Conservation (phyloP, 2,113 vertebrate species). For the Epinephelus lanceolatus region DNA sequence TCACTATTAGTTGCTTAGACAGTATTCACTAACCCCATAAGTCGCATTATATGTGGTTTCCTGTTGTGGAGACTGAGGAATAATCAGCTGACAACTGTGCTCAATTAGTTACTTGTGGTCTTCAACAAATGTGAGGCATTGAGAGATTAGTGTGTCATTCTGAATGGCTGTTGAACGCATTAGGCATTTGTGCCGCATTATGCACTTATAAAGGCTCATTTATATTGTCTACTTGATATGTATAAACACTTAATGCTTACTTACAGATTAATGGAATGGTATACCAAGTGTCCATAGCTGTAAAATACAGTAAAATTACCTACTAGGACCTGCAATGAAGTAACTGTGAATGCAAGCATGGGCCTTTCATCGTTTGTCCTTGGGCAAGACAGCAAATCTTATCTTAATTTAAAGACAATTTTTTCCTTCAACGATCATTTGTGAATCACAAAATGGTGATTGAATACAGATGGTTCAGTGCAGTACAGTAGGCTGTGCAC, state of each 20-base stretch:
- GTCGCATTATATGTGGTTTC: background rate
- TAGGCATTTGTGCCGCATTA: slow-evolving; percentile 10
- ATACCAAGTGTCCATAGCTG: background rate
- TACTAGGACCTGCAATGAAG: background rate
- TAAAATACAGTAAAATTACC: background rate
- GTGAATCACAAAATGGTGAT: background rate
- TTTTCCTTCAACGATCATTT: background rate
- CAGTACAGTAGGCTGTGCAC: no score
- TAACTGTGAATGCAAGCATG: slow-evolving; percentile 1
- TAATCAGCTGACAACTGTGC: background rate
- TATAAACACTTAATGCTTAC: background rate
- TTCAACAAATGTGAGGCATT: background rate
- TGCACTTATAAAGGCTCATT: background rate
- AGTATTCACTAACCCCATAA: background rate
- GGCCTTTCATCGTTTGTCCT: background rate
- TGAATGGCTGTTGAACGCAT: background rate
- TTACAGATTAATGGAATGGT: background rate
- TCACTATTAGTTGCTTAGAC: background rate
- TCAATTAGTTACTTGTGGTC: background rate
- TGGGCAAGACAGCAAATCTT: background rate
- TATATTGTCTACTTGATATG: background rate
- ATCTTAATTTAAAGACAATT: background rate
- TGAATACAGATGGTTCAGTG: background rate
- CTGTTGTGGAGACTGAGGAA: background rate
- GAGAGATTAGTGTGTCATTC: slow-evolving; percentile 21